Evolutionary conservation across 2,113 vertebrate species (phyloP).

Genomic region (Ceuthmochares aereus): DNA sequence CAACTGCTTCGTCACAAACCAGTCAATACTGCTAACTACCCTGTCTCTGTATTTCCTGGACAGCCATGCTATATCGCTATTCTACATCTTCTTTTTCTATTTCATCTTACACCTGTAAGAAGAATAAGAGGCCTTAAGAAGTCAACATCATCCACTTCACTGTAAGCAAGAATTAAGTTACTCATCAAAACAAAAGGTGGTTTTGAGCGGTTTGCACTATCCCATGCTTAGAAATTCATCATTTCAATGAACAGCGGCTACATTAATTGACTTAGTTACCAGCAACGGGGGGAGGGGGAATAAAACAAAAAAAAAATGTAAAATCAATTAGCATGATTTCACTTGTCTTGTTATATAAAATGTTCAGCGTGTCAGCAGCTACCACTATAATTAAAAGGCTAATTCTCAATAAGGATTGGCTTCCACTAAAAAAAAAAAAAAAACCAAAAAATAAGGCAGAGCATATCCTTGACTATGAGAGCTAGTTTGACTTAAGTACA

Average conservation of each 20-base stretch:
- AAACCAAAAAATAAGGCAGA: not conserved
- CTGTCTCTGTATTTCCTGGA: not conserved
- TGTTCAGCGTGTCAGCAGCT: not conserved
- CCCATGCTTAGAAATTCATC: not conserved
- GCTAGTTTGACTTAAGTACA: not conserved
- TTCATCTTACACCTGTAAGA: not conserved
- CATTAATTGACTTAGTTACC: not conserved
- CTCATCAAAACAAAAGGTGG: not conserved
- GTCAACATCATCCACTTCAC: not conserved
- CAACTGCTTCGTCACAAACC: not conserved
- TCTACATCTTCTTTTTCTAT: not conserved
- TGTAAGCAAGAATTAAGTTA: not conserved
- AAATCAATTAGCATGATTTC: not conserved
- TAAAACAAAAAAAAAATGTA: not conserved
- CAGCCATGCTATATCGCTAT: not conserved
- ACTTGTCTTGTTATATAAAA: not conserved
- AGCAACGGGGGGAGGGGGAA: not conserved
- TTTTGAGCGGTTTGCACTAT: not conserved
- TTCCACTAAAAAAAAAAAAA: not conserved
- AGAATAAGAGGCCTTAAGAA: not conserved
- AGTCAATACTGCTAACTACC: not conserved
- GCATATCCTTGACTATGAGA: not conserved
- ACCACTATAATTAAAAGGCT: slow-evolving; percentile 7
- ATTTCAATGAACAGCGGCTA: not conserved
- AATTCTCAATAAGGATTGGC: not conserved